Evolutionary conservation across 1,140 invertebrate species (phyloP), one percentile per base, ranked within the genome.

Genomic region (Bombus consobrinus): DNA sequence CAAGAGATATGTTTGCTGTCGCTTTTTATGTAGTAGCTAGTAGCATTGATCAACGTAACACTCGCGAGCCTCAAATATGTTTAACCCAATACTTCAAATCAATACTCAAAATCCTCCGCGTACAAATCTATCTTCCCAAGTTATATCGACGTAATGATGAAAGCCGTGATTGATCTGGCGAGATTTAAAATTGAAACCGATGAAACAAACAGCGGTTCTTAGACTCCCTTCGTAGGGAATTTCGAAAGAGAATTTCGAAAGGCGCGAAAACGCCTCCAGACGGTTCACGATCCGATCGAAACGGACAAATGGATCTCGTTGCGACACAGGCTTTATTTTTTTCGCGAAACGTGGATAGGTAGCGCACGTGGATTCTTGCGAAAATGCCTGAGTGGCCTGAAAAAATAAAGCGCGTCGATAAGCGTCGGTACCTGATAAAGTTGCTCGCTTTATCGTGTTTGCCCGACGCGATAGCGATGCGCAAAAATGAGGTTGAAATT

Each of bases 401-500:
- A 95, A 95, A 94, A 94, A 94, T 94, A 94, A 90, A 91, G 87
- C 89, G 59, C 81, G 59, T 79, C 89, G 93, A 94, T 95, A 94
- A 93, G 89, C 86, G 76, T 84, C 69, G 80, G 78, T 84, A 85
- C 85, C 88, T 89, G 93, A 94, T 94, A 94, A 95, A 92, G 91
- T 86, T 72, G 80, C 72, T 57, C 90, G 88, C 88, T 93, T 94
- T 94, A 94, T 94, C 94, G 87, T 94, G 92, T 94, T 94, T 94
- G 92, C 88, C 75, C 89, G 88, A 53, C 62, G 88, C 88, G 93
- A 94, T 94, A 94, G 91, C 92, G 91, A 94, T 92, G 92, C 90
- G 89, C 89, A 91, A 94, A 95, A 95, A 94, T 94, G 93, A 94
- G 93, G 94, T 94, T 93, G 93, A 94, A 94, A 94, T 94, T 94